Percentiles rank a stretch among this genome's conserved stretches.
Conservation (phyloP, 2,113 vertebrate genomes). For the Amphiprion percula region DNA sequence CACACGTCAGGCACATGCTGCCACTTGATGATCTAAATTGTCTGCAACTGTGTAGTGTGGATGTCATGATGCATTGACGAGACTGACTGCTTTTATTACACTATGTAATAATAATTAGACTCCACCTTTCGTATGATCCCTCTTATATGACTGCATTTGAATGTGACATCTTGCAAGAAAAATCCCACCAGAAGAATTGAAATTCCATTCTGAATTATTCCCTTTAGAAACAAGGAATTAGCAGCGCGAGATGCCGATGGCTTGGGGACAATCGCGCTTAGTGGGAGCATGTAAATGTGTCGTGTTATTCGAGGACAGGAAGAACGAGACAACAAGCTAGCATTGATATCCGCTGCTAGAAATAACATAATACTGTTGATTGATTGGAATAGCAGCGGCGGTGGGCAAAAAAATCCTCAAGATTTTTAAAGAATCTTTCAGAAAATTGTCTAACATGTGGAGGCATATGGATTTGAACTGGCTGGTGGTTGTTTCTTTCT, state of each 20-base stretch:
- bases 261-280: slow-evolving; percentile 21
- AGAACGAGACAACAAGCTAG: slow-evolving; percentile 3
- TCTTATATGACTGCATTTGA: background rate
- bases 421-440: background rate
- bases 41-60: background rate
- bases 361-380: slow-evolving; percentile 9
- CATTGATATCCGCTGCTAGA: background rate
- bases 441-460: slow-evolving; percentile 26
- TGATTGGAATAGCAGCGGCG: background rate
- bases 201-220: slow-evolving; percentile 62
- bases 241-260: slow-evolving; percentile 2
- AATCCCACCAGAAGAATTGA: slow-evolving; percentile 13
- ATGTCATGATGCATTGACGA: background rate
- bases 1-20: too few species aligned
- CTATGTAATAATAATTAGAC: background rate
- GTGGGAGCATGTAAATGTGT: slow-evolving; percentile 51
- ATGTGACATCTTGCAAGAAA: background rate
- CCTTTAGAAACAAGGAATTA: slow-evolving; percentile 55
- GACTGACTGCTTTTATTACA: background rate
- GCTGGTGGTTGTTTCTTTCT: slow-evolving; percentile 24
- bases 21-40: too few species aligned
- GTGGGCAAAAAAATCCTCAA: too few species aligned
- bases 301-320: slow-evolving; percentile 49
- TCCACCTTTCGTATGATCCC: background rate
- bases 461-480: slow-evolving; percentile 29